Percentiles rank a stretch among this genome's conserved stretches.
Evolutionary conservation across 2,113 vertebrate genomes (phyloP).

Genomic region (Dasyurus viverrinus): DNA sequence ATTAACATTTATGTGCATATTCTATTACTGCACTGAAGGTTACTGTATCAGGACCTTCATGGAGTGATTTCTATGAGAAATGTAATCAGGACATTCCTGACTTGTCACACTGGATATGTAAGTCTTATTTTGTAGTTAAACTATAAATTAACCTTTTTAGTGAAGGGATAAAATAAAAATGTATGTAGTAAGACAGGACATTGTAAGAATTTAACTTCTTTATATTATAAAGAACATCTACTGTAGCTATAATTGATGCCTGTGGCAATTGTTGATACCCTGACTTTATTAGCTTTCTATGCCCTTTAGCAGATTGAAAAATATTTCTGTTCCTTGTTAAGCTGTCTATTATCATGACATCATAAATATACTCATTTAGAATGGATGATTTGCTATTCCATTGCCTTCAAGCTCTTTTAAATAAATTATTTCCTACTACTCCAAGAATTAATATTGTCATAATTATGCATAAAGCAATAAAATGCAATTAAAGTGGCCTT

Average conservation of each 20-base stretch:
- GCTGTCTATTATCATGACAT: conserved; percentile 77
- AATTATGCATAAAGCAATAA: conserved; percentile 76
- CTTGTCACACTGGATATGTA: conserved; percentile 55
- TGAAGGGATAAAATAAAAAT: conserved; percentile 51
- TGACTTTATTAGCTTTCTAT: conserved; percentile 69
- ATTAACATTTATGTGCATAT: conserved; percentile 4
- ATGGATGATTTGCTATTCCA: conserved; percentile 67
- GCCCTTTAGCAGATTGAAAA: conserved; percentile 74
- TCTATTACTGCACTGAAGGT: conserved; percentile 29
- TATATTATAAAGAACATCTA: conserved; percentile 64
- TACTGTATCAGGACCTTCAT: neutral
- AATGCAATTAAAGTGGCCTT: conserved; percentile 48
- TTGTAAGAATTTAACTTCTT: conserved; percentile 78
- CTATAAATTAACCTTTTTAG: conserved; percentile 64
- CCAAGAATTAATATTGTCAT: conserved; percentile 67
- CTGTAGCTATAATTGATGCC: conserved; percentile 76
- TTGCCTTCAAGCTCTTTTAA: conserved; percentile 77
- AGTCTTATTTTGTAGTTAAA: conserved; percentile 69
- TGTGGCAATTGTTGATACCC: conserved; percentile 73
- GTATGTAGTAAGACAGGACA: conserved; percentile 59
- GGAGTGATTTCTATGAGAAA: conserved; percentile 61
- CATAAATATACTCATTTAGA: conserved; percentile 76
- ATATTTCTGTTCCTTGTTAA: conserved; percentile 75
- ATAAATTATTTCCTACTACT: conserved; percentile 77
- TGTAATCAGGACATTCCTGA: conserved; percentile 75